phyloP scores from a whole-genome alignment of 2,113 vertebrate genomes.

The Damaliscus lunatus region DNA sequence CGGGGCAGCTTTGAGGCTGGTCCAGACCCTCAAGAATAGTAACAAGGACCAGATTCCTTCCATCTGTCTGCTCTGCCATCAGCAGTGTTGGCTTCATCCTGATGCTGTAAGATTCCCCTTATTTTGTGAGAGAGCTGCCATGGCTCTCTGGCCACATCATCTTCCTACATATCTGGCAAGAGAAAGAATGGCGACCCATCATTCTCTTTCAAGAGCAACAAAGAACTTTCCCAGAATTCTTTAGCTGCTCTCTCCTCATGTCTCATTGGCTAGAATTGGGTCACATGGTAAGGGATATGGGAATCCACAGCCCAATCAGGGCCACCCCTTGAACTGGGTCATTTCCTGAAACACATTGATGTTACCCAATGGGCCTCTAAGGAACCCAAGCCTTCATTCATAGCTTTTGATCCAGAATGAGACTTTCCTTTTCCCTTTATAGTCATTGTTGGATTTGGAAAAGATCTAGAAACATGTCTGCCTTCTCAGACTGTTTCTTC shows the following conservation, averaged over 20 bases:
- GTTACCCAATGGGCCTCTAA: neutral
- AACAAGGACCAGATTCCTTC: neutral
- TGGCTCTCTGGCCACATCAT: neutral
- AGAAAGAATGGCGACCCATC: neutral
- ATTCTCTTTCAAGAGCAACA: neutral
- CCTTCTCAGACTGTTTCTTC: neutral
- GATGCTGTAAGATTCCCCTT: neutral
- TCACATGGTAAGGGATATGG: neutral
- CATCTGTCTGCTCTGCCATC: neutral
- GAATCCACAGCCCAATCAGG: neutral
- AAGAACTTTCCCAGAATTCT: slow-evolving; percentile 15
- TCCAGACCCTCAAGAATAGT: neutral
- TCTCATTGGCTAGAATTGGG: neutral
- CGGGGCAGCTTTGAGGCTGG: neutral
- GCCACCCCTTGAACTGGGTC: neutral
- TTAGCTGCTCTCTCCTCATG: neutral
- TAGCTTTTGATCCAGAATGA: neutral
- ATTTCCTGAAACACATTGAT: neutral
- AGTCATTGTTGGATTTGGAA: neutral
- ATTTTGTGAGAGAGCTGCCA: neutral
- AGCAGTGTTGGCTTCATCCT: neutral
- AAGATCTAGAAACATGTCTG: neutral
- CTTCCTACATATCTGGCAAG: neutral
- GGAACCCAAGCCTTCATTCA: neutral
- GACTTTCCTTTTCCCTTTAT: neutral